Percentiles rank a stretch among this genome's conserved stretches.
These are phyloP conservation scores for Aporophyla lueneburgensis DNA, from an alignment of 2,888 invertebrate species.

Conservation along the genomic window DNA sequence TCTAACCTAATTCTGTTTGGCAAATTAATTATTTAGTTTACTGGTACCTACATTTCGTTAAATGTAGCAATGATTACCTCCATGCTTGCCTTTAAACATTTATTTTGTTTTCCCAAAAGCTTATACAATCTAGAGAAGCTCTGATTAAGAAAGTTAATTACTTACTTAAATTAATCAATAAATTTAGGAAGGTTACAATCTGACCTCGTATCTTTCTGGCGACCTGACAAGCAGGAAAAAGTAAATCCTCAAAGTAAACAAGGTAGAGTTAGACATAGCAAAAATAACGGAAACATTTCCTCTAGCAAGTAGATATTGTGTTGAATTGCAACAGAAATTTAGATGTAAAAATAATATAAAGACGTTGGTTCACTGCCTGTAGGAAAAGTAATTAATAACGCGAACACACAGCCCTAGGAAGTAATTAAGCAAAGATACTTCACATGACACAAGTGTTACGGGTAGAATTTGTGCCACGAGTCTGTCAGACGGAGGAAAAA, in stretches of 20 bases:
- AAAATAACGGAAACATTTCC: background rate
- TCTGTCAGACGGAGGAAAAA: constrained; percentile 32
- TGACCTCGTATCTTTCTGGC: constrained; percentile 29
- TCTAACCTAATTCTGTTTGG: constrained; percentile 22
- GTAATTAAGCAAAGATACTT: constrained; percentile 57
- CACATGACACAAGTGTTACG: constrained; percentile 25
- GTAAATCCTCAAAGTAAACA: constrained; percentile 25
- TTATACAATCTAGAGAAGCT: background rate
- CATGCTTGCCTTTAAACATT: background rate
- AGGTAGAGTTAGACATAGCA: background rate
- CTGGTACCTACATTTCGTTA: background rate
- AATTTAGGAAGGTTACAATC: constrained; percentile 22
- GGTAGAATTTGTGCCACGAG: constrained; percentile 41
- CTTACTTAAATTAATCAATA: constrained; percentile 29
- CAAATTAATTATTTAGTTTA: constrained; percentile 43
- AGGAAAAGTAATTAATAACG: constrained; percentile 44
- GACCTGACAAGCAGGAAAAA: constrained; percentile 34
- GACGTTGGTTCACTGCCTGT: background rate
- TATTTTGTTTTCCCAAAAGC: background rate
- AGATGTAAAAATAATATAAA: background rate
- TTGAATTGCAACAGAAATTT: constrained; percentile 11
- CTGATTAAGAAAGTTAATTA: constrained; percentile 3
- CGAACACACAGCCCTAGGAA: constrained; percentile 10
- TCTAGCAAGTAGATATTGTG: background rate
- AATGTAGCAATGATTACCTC: background rate